Conservation (phyloP, 2,113 vertebrate genomes). For the Pampusana beccarii region DNA sequence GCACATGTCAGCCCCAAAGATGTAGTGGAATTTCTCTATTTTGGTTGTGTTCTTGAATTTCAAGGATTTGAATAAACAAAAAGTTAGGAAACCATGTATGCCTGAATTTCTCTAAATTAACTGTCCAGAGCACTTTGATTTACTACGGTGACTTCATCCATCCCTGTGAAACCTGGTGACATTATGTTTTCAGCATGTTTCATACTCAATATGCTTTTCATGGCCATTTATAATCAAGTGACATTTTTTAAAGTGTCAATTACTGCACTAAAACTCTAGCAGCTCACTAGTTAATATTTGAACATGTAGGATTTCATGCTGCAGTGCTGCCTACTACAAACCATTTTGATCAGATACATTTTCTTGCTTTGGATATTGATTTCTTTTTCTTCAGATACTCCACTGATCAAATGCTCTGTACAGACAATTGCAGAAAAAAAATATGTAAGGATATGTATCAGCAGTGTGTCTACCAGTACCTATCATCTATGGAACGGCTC, state of each 20-base stretch:
- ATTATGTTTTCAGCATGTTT: background rate
- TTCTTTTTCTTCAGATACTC: background rate
- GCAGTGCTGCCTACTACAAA: background rate
- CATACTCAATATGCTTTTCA: background rate
- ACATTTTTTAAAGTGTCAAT: background rate
- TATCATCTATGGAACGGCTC: slow-evolving; percentile 17
- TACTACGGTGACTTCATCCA: background rate
- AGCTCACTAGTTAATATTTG: background rate
- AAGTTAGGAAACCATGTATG: background rate
- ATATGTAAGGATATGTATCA: slow-evolving; percentile 24
- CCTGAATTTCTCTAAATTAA: background rate
- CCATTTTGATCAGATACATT: background rate
- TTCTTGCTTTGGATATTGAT: background rate
- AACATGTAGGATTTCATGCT: background rate
- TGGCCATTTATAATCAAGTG: background rate
- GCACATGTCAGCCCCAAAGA: background rate
- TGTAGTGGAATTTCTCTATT: background rate
- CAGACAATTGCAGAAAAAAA: background rate
- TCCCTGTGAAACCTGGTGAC: background rate
- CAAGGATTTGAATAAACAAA: background rate
- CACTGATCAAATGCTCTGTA: background rate
- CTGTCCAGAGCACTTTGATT: background rate
- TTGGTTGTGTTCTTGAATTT: background rate
- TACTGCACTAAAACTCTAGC: background rate
- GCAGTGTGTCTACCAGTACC: background rate